Conservation (phyloP, 2,797 vertebrate species). For the Amblyraja radiata region DNA sequence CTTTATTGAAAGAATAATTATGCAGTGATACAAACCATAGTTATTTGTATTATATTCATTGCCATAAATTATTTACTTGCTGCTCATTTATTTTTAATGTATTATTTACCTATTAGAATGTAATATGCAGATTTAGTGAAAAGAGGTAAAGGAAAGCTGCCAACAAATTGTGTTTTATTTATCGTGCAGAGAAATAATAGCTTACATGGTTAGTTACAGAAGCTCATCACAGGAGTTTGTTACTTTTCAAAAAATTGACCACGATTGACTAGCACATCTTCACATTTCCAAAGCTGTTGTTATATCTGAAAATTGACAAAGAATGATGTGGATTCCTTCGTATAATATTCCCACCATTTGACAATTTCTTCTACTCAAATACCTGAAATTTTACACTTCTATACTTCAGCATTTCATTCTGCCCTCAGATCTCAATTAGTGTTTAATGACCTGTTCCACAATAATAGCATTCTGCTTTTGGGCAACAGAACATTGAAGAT, state of each 20-base stretch:
- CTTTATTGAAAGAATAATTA: too few relatives aligned
- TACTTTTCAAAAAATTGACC: background rate
- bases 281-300: background rate
- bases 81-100: slow-evolving; percentile 6
- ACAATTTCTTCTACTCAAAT: background rate
- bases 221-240: background rate
- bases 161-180: background rate
- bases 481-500: background rate
- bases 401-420: background rate
- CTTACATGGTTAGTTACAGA: too few relatives aligned
- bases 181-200: background rate
- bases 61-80: slow-evolving; percentile 18
- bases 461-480: background rate
- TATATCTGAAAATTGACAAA: background rate
- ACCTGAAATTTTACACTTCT: background rate
- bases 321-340: background rate
- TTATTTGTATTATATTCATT: background rate
- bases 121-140: background rate
- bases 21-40: too few relatives aligned
- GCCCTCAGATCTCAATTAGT: background rate
- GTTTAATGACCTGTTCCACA: background rate
- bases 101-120: background rate
- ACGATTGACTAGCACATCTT: background rate
- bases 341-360: background rate
- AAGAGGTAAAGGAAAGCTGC: background rate